phyloP scores from a whole-genome alignment of 2,888 invertebrate species.

The Drosophila vallismaia region DNA sequence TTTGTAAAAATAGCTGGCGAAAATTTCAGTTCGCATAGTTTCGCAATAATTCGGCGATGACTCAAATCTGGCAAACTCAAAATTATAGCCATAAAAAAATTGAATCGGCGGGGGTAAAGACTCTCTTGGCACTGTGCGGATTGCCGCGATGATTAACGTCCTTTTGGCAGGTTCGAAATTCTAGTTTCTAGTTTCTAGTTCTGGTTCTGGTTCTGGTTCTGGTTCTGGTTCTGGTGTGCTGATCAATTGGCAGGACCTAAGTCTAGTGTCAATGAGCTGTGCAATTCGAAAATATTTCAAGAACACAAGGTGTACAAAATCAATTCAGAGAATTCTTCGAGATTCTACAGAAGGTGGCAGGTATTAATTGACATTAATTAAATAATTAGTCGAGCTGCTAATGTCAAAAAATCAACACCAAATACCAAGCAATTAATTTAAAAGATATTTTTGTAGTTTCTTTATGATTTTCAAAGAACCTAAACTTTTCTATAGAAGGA shows the following conservation, averaged over 20 bases:
- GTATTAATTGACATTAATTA: neutral
- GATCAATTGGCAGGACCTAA: slow-evolving; percentile 34
- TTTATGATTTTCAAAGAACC: neutral
- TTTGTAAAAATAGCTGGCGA: slow-evolving; percentile 50
- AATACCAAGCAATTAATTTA: neutral
- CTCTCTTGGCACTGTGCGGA: slow-evolving; percentile 13
- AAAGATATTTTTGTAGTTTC: neutral
- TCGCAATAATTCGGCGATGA: slow-evolving; percentile 75
- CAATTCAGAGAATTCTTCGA: slow-evolving; percentile 12
- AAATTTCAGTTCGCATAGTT: slow-evolving; percentile 65
- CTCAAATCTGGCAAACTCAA: slow-evolving; percentile 63
- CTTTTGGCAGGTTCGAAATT: slow-evolving; percentile 12
- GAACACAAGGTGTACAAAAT: slow-evolving; percentile 3
- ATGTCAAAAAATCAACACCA: neutral
- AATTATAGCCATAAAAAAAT: slow-evolving; percentile 61
- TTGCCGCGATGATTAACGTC: slow-evolving; percentile 15
- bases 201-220: too few relatives aligned
- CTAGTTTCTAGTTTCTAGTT: neutral
- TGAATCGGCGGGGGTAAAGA: neutral
- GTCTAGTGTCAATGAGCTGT: slow-evolving; percentile 22
- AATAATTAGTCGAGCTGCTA: neutral
- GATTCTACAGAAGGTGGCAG: neutral
- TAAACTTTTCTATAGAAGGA: neutral
- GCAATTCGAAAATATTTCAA: slow-evolving; percentile 18
- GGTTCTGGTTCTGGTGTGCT: slow-evolving; percentile 18